phyloP scores from a whole-genome alignment of 2,888 invertebrate species.

The Sarcophaga subvicina region DNA sequence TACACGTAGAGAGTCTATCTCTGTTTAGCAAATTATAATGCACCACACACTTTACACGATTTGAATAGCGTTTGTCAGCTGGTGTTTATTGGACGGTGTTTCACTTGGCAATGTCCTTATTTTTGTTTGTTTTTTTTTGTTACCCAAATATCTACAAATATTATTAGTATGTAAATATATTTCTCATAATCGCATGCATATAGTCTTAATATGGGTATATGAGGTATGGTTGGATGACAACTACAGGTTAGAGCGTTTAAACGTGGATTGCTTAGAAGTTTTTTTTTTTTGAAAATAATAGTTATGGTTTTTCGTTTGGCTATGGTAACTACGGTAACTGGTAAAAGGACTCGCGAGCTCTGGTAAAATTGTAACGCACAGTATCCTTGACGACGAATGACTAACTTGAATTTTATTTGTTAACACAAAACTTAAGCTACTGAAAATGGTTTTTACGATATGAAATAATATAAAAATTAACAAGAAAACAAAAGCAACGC shows the following conservation, averaged over 20 bases:
- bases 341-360: slow-evolving; percentile 64
- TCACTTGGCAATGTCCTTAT: slow-evolving; percentile 43
- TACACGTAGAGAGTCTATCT: slow-evolving; percentile 58
- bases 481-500: neutral
- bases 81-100: slow-evolving; percentile 31
- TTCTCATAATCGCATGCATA: slow-evolving; percentile 49
- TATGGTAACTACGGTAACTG: slow-evolving; percentile 70
- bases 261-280: slow-evolving; percentile 43
- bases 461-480: slow-evolving; percentile 58
- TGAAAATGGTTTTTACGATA: slow-evolving; percentile 69
- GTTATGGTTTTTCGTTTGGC: slow-evolving; percentile 63
- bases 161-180: slow-evolving; percentile 47
- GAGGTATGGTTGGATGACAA: slow-evolving; percentile 42
- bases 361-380: slow-evolving; percentile 73
- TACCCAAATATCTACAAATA: neutral
- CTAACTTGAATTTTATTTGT: slow-evolving; percentile 82
- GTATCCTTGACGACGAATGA: slow-evolving; percentile 82
- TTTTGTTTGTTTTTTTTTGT: slow-evolving; percentile 16
- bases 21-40: slow-evolving; percentile 66
- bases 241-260: slow-evolving; percentile 46
- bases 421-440: slow-evolving; percentile 78
- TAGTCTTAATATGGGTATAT: slow-evolving; percentile 24
- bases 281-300: slow-evolving; percentile 34
- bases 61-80: slow-evolving; percentile 25
- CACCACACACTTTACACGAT: slow-evolving; percentile 38